Evolutionary conservation across 2,888 invertebrate species (phyloP), one percentile per base, ranked within the genome.

Genomic region (Brachylomia viminalis): DNA sequence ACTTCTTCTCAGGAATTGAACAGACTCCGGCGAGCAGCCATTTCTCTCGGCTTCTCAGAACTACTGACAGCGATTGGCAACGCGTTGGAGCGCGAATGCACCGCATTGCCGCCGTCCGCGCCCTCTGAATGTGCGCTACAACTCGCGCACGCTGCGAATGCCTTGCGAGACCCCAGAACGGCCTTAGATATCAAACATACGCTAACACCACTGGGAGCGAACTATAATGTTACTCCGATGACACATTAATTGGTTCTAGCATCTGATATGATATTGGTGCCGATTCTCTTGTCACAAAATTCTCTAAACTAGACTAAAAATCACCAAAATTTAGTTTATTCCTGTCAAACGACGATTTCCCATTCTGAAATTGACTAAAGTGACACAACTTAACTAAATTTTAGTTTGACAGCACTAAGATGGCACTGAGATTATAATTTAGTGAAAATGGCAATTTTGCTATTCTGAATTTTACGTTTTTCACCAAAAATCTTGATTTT

Each of bases 41-140:
- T 99, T 72, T 98, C 99, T 0, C 97, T 99, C 83, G 99, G 99
- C 0, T 99, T 99, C 94, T 97, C 98, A 1, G 99, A 99, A 88
- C 96, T 99, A 49, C 95, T 99, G 33, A 98, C 98, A 82, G 98
- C 98, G 2, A 97, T 99, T 90, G 98, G 99, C 0, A 97, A 97
- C 73, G 98, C 99, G 80, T 97, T 99, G 84, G 99, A 99, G 90
- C 97, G 99, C 72, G 99, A 99, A 93, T 98, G 98, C 89, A 97
- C 98, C 0, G 95, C 98, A 74, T 95, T 99, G 72, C 98, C 98
- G 0, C 97, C 98, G 20, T 97, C 97, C 78, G 97, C 98, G 23
- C 98, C 98, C 92, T 98, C 98, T 0, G 99, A 99, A 92, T 99
- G 98, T 91, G 98, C 98, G 0, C 94, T 99, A 77, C 99, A 99